Evolutionary conservation across 2,113 vertebrate genomes (phyloP).

Genomic region (Calyptommatus sinebrachiatus): DNA sequence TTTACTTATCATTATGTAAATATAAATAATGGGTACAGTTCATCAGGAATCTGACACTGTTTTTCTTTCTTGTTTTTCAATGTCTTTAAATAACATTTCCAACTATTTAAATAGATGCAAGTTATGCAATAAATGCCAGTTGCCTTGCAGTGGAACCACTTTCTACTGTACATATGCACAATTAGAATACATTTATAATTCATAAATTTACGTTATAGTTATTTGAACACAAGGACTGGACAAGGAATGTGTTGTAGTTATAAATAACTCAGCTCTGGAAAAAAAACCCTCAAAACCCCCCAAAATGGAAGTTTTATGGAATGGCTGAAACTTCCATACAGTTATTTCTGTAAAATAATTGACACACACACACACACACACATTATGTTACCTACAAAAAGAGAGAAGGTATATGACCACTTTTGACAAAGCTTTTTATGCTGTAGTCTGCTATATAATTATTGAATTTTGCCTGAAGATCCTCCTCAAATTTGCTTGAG

Average conservation of each 20-base stretch:
- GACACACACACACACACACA: background rate
- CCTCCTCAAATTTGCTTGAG: background rate
- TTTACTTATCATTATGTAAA: conserved; percentile 4
- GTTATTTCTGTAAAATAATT: background rate
- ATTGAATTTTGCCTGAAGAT: background rate
- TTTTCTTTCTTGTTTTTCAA: background rate
- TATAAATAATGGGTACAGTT: conserved; percentile 7
- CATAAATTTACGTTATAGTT: background rate
- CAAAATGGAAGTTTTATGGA: background rate
- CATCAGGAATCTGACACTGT: background rate
- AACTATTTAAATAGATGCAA: background rate
- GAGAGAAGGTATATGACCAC: background rate
- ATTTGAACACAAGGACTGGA: background rate
- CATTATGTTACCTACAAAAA: background rate
- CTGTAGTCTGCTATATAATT: background rate
- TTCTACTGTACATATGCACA: background rate
- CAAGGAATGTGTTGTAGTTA: background rate
- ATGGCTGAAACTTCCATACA: background rate
- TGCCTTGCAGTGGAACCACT: background rate
- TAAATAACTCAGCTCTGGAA: background rate
- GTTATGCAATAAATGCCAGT: background rate
- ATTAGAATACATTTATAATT: background rate
- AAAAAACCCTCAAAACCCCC: background rate
- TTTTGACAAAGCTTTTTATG: background rate
- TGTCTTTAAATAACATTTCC: background rate